phyloP scores from a whole-genome alignment of 2,797 vertebrate genomes.

The Petrocephalus schoutedeni region DNA sequence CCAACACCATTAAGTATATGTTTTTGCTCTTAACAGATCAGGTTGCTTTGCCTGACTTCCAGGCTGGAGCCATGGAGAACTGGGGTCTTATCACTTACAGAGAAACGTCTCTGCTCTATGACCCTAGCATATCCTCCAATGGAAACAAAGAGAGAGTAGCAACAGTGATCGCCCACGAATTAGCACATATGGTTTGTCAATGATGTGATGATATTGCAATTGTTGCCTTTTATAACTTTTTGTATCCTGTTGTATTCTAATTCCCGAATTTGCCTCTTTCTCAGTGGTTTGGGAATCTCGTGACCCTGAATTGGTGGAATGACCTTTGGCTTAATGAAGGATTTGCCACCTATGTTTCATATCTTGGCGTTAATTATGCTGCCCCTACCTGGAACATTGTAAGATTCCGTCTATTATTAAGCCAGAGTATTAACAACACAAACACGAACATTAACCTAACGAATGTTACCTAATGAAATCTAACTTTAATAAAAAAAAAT shows the following conservation, averaged over 20 bases:
- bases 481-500: no score
- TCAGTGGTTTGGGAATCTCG: conserved; percentile 95
- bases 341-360: conserved; percentile 86
- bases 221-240: background rate
- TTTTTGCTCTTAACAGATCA: conserved; percentile 65
- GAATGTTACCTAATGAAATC: no score
- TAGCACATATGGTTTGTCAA: conserved; percentile 79
- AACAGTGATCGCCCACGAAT: conserved; percentile 74
- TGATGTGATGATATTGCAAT: background rate
- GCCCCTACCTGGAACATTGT: conserved; percentile 77
- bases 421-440: background rate
- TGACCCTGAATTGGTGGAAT: conserved; percentile 90
- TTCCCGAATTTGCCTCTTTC: background rate
- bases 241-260: background rate
- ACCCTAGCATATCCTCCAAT: conserved; percentile 61
- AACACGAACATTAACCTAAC: background rate
- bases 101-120: conserved; percentile 73
- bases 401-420: conserved; percentile 40
- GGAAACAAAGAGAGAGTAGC: conserved; percentile 76
- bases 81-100: conserved; percentile 90
- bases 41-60: conserved; percentile 81
- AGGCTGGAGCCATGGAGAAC: conserved; percentile 88
- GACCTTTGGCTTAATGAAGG: conserved; percentile 93
- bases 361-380: conserved; percentile 67
- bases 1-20: background rate